A percentile compares a stretch with the other conserved stretches of the same genome.
phyloP scores from a whole-genome alignment of 2,113 vertebrate species.

The Neodon shergylaensis region DNA sequence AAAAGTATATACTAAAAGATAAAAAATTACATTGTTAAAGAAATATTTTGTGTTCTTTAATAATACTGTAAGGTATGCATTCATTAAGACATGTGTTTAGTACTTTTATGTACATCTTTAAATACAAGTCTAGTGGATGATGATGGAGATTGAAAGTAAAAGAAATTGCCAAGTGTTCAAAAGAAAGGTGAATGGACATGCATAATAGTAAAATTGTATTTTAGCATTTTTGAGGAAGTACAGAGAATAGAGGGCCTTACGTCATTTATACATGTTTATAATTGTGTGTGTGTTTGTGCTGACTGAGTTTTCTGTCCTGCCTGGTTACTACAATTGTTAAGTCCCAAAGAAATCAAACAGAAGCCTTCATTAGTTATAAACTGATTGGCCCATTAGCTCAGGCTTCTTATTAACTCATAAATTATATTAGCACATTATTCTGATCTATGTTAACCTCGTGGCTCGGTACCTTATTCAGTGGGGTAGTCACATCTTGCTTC shows the following conservation, averaged over 20 bases:
- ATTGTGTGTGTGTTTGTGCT: not conserved
- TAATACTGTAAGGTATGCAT: not conserved
- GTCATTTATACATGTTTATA: not conserved
- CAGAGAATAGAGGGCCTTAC: not conserved
- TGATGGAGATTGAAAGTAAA: not conserved
- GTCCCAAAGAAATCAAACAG: too few relatives aligned
- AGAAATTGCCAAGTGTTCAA: not conserved
- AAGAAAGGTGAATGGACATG: not conserved
- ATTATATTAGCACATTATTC: too few relatives aligned
- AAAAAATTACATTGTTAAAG: not conserved
- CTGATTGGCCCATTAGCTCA: too few relatives aligned
- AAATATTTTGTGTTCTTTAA: not conserved
- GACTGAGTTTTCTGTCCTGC: too few relatives aligned
- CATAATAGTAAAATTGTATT: conserved; percentile 22
- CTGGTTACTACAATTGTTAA: too few relatives aligned
- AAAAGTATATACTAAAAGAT: not conserved
- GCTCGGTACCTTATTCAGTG: accelerated
- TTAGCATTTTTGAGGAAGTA: not conserved
- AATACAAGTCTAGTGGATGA: not conserved
- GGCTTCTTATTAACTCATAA: too few relatives aligned
- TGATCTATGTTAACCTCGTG: too few relatives aligned
- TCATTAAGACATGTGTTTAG: not conserved
- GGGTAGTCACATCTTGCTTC: too few relatives aligned
- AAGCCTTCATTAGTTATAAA: too few relatives aligned
- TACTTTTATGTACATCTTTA: not conserved